Base-by-base conservation (phyloP, 2,797 vertebrate species). In the Propithecus perrieri region DNA sequence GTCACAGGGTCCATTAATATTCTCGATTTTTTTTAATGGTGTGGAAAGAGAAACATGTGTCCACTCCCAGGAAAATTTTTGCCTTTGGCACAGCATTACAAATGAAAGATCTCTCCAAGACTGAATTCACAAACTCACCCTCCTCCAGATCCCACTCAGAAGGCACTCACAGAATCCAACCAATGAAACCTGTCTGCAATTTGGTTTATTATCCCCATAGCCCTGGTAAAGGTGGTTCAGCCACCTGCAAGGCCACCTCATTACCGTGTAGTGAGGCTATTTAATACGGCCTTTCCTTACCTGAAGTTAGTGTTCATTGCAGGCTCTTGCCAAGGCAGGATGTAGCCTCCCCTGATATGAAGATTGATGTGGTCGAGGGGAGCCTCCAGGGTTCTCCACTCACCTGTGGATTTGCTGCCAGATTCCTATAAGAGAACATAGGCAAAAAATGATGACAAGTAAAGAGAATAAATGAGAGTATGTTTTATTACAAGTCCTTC, bases 311-410 rank as follows among this genome's bases (percentile, higher is more conserved):
- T 99, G 78, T 98, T 99, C 2, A 87, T 98, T 35, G 98, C 99
- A 95, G 99, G 98, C 61, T 89, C 97, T 97, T 99, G 99, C 98
- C 99, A 99, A 24, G 99, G 99, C 46, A 99, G 74, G 95, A 99
- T 99, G 95, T 99, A 98, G 57, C 99, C 99, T 15, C 99, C 99
- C 98, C 99, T 99, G 79, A 99, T 94, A 13, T 99, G 99, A 92
- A 99, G 98, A 98, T 99, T 99, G 97, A 99, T 99, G 20, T 98
- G 98, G 1, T 99, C 96, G 48, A 99, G 71, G 33, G 99, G 99
- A 90, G 99, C 97, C 0, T 41, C 0, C 98, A 99, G 97, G 2
- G 0, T 2, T 1, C 86, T 3, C 94, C 81, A 93, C 30, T 94
- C 3, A 18, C 97, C 55, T 18, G 71, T 95, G 0, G 94, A 74